Base-by-base conservation (phyloP, 2,113 vertebrate species). In the Apteryx mantelli region DNA sequence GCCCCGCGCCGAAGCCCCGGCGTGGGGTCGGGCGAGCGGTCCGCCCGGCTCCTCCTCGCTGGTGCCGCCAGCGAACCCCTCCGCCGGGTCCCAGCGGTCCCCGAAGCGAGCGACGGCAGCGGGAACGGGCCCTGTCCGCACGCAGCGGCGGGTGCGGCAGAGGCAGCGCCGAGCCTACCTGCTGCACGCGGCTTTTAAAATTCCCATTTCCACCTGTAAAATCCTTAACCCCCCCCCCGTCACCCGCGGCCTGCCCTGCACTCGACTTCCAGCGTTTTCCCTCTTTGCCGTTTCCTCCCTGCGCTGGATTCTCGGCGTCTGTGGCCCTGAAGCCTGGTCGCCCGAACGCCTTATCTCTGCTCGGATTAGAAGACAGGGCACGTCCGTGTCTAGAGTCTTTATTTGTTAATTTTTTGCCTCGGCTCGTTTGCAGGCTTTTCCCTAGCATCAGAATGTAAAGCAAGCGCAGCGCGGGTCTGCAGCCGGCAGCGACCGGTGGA, bases 361-460 rank as follows among this genome's bases (percentile, higher is more conserved):
- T 26, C 11, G 0, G 1, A 18, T 63, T 79, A 7, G 7, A 61
- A 55, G 55, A 30, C 0, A 0, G 34, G 0, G 0, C 46, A 24
- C 25, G 2, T 38, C 83, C 44, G 2, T 30, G 4, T 68, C 65
- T 32, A 68, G 40, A 44, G 22, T 30, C 65, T 68, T 19, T 42
- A 30, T 3, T 36, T 16, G 42, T 36, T 78, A 24, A 1, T 65
- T 58, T 63, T 63, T n/a, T 7, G 14, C 84, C 26, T 21, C 9
- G 40, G 34, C 70, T 89, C 36, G 61, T 25, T 84, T 69, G 84
- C 5, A 2, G 4, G 1, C 16, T 63, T 15, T 70, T 48, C 64
- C 17, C 17, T 0, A 2, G 34, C 2, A 0, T 0, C 9, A 66
- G 61, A 64, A 38, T 21, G 53, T 1, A 1, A 15, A 38, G 78